Evolutionary conservation across 2,797 vertebrate genomes (phyloP).

Genomic region (Selene dorsalis): DNA sequence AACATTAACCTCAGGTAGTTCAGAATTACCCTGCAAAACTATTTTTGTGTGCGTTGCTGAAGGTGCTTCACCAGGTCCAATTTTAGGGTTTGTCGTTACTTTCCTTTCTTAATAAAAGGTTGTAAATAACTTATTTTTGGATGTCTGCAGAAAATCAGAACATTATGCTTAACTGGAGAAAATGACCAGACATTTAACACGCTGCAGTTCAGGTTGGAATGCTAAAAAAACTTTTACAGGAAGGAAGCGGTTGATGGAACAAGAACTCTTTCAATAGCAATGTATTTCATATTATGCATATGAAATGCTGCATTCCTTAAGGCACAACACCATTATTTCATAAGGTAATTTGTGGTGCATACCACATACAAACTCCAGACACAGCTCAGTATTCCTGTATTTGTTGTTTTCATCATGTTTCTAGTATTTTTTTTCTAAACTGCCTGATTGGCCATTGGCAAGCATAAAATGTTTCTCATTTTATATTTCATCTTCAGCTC

Average conservation of each 20-base stretch:
- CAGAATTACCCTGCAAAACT: background rate
- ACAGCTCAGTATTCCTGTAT: background rate
- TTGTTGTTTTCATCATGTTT: background rate
- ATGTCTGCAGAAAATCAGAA: background rate
- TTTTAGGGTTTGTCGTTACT: too few relatives aligned
- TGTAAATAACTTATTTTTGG: background rate
- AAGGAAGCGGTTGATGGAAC: background rate
- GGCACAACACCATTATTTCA: background rate
- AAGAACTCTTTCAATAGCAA: background rate
- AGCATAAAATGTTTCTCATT: constrained; percentile 17
- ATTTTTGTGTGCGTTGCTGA: background rate
- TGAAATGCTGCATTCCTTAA: background rate
- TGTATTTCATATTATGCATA: background rate
- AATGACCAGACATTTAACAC: background rate
- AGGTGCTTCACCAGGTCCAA: background rate
- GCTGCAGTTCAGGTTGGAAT: background rate
- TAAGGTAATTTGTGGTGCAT: background rate
- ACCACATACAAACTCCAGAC: background rate
- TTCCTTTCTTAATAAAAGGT: background rate
- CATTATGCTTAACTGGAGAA: background rate
- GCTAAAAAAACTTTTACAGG: background rate
- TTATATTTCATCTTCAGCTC: constrained; percentile 20
- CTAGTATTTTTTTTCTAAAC: background rate
- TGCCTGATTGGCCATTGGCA: background rate
- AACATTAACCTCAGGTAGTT: background rate